Base-by-base conservation (phyloP, 1,140 invertebrate species). In the Caenorhabditis brenneri region DNA sequence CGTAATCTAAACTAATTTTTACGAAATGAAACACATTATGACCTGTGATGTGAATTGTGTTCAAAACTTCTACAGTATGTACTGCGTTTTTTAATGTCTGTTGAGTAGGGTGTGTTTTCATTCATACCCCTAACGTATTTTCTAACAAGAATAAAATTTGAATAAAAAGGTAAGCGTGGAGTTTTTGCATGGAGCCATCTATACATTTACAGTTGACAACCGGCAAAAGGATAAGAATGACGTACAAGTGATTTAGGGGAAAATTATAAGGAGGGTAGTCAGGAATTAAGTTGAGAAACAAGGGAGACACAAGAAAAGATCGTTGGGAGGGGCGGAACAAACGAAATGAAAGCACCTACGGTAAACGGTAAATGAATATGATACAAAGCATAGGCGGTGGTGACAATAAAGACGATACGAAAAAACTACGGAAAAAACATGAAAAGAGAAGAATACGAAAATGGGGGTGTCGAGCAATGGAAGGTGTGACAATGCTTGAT, bases 111-210 rank as follows among this genome's bases (percentile, higher is more conserved):
- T 46, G 29, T 74, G 33, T 42, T 74, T 74, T 74, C 65, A 74
- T 74, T 74, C 42, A 19, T 22, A 74, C 19, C 65, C 65, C 33
- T 42, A 74, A 42, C 65, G 36, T 24, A 74, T 74, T 74, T 74
- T 74, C 65, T 74, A 74, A 74, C 65, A 74, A 74, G 65, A 74
- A 74, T 74, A 31, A 42, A 74, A 74, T 74, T 74, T 42, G n/a
- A 74, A 74, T 74, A 42, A 42, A 74, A 74, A 74, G n/a, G n/a
- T 19, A 74, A 42, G 19, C 36, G 65, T 39, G n/a, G 46, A 24
- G 36, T 42, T 74, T n/a, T 31, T 74, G 65, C 15, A 7, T 6
- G 58, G 19, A n/a, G 65, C 5, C 10, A 74, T 19, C 24, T 6
- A 36, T 36, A 51, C 60, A 65, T n/a, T 42, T 24, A 74, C 9